A percentile compares a stretch with the other conserved stretches of the same genome.
phyloP scores from a whole-genome alignment of 2,797 vertebrate genomes.

The Fistularia tabacaria region DNA sequence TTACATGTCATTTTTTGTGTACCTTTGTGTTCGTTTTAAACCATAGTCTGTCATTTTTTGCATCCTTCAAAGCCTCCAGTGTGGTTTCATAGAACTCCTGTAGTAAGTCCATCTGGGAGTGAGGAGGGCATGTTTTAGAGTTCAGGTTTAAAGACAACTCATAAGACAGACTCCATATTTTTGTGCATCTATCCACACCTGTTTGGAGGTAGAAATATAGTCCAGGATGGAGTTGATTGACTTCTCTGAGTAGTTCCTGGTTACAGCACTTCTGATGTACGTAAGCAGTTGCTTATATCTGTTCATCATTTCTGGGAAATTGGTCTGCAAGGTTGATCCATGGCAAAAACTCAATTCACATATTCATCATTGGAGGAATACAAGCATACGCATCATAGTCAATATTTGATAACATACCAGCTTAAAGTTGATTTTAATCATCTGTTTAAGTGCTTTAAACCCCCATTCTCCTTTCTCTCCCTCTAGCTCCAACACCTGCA shows the following conservation, averaged over 20 bases:
- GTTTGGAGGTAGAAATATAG: conserved; percentile 99
- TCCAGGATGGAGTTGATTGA: conserved; percentile 99
- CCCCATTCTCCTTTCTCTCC: conserved; percentile 99
- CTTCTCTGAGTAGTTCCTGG: conserved; percentile 99
- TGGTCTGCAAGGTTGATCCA: conserved; percentile 77
- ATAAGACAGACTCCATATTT: no score
- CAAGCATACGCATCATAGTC: not conserved
- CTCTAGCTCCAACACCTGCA: conserved; percentile 95
- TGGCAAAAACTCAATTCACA: not conserved
- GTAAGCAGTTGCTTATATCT: conserved; percentile 98
- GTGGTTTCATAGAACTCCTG: conserved; percentile 99
- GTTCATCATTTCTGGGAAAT: conserved; percentile 99
- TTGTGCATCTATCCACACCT: conserved; percentile 73
- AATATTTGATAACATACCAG: conserved; percentile 76
- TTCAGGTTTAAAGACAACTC: no score
- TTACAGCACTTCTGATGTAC: conserved; percentile 97
- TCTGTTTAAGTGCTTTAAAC: conserved; percentile 99
- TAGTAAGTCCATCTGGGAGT: conserved; percentile 93
- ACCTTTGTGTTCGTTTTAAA: conserved; percentile 99
- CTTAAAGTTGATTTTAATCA: conserved; percentile 99
- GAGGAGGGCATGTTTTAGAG: conserved; percentile 13
- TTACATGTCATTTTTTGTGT: conserved; percentile 22
- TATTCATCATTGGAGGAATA: not conserved
- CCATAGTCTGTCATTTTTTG: conserved; percentile 97
- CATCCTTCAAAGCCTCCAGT: conserved; percentile 95